Evolutionary conservation across 35 echinoderm and acorn worm genomes (phyloP).

Genomic region (Nesometra sesokonis): DNA sequence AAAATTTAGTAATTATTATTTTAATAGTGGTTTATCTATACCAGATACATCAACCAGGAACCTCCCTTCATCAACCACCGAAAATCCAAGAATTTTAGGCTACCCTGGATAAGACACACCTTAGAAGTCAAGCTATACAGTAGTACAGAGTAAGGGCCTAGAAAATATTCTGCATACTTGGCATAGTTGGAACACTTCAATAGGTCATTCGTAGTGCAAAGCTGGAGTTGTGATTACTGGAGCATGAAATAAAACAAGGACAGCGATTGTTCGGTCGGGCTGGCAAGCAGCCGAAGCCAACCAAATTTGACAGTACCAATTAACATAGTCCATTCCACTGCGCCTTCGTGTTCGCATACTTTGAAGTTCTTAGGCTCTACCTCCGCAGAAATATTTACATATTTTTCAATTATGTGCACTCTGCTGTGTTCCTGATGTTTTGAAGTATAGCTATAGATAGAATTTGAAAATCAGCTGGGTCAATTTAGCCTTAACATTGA

Average conservation of each 20-base stretch:
- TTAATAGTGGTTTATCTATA: no score
- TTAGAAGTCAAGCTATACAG: neutral
- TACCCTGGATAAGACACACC: no score
- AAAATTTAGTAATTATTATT: no score
- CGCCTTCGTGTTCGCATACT: neutral
- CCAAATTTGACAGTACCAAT: neutral
- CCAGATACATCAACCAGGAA: no score
- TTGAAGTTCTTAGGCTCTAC: neutral
- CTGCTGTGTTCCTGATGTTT: no score
- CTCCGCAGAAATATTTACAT: neutral
- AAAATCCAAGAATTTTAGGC: no score
- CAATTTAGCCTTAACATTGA: no score
- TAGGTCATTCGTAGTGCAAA: neutral
- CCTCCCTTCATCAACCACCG: no score
- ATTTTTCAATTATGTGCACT: neutral
- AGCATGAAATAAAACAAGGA: neutral
- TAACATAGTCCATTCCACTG: neutral
- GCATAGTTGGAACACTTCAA: neutral
- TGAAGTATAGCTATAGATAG: neutral
- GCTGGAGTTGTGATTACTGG: neutral
- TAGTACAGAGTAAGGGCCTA: neutral
- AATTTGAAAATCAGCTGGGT: no score
- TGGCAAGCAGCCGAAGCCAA: neutral
- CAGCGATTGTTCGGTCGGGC: neutral
- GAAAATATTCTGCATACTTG: neutral